Evolutionary conservation across 2,113 vertebrate genomes (phyloP), one percentile per base, ranked within the genome.

Genomic region (Ceyx margarethae): DNA sequence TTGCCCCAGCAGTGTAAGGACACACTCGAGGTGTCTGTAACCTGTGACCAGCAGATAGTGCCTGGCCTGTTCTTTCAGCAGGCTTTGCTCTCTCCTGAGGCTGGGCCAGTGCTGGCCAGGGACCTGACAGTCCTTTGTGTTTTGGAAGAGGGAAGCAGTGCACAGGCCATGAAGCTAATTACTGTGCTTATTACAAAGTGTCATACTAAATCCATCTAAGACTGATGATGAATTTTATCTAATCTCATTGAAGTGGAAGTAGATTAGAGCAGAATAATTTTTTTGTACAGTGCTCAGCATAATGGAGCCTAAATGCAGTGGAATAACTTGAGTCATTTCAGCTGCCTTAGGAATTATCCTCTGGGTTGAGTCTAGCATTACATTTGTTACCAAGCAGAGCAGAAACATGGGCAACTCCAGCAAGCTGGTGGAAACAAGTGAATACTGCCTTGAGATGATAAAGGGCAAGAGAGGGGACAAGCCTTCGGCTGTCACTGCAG

Each of bases 361-460:
- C 57, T 61, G 43, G 12, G 3, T 48, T 78, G 57, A 61, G 37
- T 66, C 76, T 43, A 23, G 20, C 43, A 19, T 54, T 65, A 31
- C 53, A 35, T 69, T 75, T 21, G 17, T 79, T 89, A 48, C 4
- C 3, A 58, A 53, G 42, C 12, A 12, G 22, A 48, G 35, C 4
- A 40, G 51, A 28, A 79, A 72, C 68, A 72, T 19, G 21, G 31
- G 13, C 68, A 50, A 33, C 13, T n/a, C 9, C 23, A 60, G 61
- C 21, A 62, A 6, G 33, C 7, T 69, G 54, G 15, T 79, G 62
- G 33, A 35, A 81, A 42, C 40, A 66, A 2, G 29, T 45, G 43
- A 65, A 15, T 5, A 5, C 5, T 51, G 10, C 2, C 5, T 45
- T 61, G 11, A 5, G 42, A 15, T 5, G 23, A 3, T 0, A 0